A percentile compares a stretch with the other conserved stretches of the same genome.
phyloP scores from a whole-genome alignment of 2,888 invertebrate species.

The Limenitis camilla region DNA sequence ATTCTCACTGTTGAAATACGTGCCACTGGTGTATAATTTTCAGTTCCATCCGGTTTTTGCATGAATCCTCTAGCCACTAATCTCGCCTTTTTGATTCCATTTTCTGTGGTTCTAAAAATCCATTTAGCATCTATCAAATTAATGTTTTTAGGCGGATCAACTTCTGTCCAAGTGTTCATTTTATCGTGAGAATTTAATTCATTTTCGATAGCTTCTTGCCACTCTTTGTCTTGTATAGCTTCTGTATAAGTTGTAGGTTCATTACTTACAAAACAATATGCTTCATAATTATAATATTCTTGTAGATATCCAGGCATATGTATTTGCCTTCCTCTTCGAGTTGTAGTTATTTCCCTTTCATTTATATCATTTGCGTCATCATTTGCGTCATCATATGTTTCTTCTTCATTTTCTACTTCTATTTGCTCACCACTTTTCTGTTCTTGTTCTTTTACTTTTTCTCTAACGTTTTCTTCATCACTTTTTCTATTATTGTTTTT shows the following conservation, averaged over 20 bases:
- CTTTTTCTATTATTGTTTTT: no score
- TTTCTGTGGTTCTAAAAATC: no score
- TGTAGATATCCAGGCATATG: background rate
- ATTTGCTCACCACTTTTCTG: background rate
- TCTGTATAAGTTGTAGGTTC: background rate
- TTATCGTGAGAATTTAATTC: background rate
- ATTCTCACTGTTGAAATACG: no score
- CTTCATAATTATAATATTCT: background rate
- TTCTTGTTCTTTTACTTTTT: background rate
- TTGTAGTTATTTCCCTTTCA: background rate
- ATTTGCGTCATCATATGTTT: no score
- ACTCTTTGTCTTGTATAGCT: background rate
- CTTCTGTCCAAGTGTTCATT: background rate
- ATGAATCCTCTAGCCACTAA: no score
- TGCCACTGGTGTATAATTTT: no score
- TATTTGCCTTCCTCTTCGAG: background rate
- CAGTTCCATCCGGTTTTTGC: no score
- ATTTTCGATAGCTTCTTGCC: background rate
- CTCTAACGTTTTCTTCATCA: background rate
- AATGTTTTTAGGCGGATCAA: background rate
- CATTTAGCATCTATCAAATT: no score
- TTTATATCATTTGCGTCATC: background rate
- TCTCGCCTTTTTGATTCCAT: no score
- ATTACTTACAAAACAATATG: background rate
- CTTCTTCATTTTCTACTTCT: background rate